phyloP scores from a whole-genome alignment of 2,888 invertebrate genomes.

The Abrostola tripartita region DNA sequence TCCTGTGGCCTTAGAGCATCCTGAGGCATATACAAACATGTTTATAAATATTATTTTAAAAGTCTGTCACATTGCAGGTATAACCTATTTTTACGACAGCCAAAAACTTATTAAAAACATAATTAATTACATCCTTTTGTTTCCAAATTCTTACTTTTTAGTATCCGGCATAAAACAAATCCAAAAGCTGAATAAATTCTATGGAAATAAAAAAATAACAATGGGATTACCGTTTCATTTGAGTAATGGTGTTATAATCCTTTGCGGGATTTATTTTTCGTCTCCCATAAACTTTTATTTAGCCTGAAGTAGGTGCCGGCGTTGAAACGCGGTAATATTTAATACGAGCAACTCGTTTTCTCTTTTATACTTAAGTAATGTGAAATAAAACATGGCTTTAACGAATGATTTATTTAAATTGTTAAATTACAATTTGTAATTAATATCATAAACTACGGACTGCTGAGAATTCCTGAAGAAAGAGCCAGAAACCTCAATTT shows the following conservation, averaged over 20 bases:
- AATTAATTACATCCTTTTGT: neutral
- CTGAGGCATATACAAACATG: too few relatives aligned
- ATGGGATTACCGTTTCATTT: conserved; percentile 56
- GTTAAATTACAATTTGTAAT: too few relatives aligned
- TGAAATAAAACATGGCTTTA: neutral
- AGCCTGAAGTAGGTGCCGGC: conserved; percentile 38
- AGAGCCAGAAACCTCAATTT: too few relatives aligned
- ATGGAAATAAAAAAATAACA: conserved; percentile 37
- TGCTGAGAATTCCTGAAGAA: too few relatives aligned
- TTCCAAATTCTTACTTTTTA: conserved; percentile 8
- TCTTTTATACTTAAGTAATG: neutral
- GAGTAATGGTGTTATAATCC: conserved; percentile 61
- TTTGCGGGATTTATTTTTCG: conserved; percentile 47
- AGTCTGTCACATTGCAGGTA: too few relatives aligned
- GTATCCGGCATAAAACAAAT: conserved; percentile 2
- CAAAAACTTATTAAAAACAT: neutral
- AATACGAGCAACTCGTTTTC: conserved; percentile 19
- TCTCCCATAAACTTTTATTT: conserved; percentile 56
- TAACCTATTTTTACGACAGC: neutral
- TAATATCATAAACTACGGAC: too few relatives aligned
- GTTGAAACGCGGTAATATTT: conserved; percentile 32
- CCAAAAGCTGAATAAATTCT: conserved; percentile 33
- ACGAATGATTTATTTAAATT: too few relatives aligned
- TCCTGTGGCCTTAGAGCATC: too few relatives aligned
- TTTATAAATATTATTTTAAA: too few relatives aligned